Evolutionary conservation across 2,888 invertebrate species (phyloP).

Genomic region (Sphaerophoria rueppellii): DNA sequence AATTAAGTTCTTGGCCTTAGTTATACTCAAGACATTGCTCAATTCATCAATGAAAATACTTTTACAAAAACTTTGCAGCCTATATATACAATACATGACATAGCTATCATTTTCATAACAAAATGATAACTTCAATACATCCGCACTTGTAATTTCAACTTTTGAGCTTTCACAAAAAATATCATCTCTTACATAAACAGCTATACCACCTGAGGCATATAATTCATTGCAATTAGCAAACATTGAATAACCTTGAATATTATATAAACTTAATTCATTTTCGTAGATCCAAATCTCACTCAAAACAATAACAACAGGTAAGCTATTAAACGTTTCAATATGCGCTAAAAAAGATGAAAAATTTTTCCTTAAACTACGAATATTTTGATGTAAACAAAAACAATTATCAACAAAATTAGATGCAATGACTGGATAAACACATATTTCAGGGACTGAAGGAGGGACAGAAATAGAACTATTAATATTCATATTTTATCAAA

Average conservation of each 20-base stretch:
- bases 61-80: constrained; percentile 14
- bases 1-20: constrained; percentile 22
- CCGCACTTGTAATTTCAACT: no score
- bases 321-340: neutral
- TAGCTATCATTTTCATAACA: constrained; percentile 10
- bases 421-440: neutral
- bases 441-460: neutral
- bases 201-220: no score
- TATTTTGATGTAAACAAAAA: constrained; percentile 4
- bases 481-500: constrained; percentile 13
- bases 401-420: neutral
- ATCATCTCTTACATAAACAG: no score
- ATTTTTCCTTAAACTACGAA: constrained; percentile 16
- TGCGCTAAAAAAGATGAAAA: constrained; percentile 8
- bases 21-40: constrained; percentile 16
- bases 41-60: constrained; percentile 28
- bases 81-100: constrained; percentile 10
- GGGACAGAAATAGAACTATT: neutral
- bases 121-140: neutral
- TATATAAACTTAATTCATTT: neutral
- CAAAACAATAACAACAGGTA: constrained; percentile 12
- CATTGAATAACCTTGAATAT: neutral
- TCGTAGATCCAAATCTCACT: neutral
- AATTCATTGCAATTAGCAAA: neutral
- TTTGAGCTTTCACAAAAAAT: no score